Evolutionary conservation across 2,888 invertebrate genomes (phyloP), one percentile per base, ranked within the genome.

Genomic region (Xylota sylvarum): DNA sequence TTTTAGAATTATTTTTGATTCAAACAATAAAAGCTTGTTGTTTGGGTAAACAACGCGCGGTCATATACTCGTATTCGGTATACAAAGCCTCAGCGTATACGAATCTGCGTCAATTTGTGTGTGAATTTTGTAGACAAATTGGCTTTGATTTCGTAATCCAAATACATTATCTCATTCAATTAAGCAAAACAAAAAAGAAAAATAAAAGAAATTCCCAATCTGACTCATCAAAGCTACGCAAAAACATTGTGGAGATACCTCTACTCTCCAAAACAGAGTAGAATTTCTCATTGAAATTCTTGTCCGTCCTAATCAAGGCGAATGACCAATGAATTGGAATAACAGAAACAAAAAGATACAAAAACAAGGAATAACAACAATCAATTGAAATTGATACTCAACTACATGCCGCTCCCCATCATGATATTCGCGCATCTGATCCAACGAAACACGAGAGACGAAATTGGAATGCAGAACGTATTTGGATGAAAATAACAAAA

Each of bases 321-420:
- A 77, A 76, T 76, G 82, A 64, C 82, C 81, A 81, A 69, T 64
- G 81, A 81, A 65, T 80, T 73, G 80, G 73, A 80, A 81, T 50
- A 30, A 50, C 17, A 60, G 32, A 50, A 46, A 35, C n/a, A 69
- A n/a, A 62, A 12, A 23, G n/a, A n/a, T n/a, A n/a, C n/a, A 37
- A 23, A 35, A 9, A 27, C 27, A 50, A 76, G 35, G 46, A 58
- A 73, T 50, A 65, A 67, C 35, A 73, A 76, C 74, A 74, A 74
- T 64, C 80, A 69, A 81, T 76, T 69, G 74, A 67, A 74, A 76
- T 67, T 69, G 74, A 76, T 76, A 81, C 62, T 37, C 10, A 50
- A 19, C 40, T 35, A 9, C 19, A 37, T 10, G 19, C 56, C 35
- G 35, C 27, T n/a, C 48, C 56, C 12, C 65, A 46, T 48, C 58